These are phyloP conservation scores for Tautogolabrus adspersus DNA, from an alignment of 2,113 vertebrate genomes.

Conservation along the genomic window DNA sequence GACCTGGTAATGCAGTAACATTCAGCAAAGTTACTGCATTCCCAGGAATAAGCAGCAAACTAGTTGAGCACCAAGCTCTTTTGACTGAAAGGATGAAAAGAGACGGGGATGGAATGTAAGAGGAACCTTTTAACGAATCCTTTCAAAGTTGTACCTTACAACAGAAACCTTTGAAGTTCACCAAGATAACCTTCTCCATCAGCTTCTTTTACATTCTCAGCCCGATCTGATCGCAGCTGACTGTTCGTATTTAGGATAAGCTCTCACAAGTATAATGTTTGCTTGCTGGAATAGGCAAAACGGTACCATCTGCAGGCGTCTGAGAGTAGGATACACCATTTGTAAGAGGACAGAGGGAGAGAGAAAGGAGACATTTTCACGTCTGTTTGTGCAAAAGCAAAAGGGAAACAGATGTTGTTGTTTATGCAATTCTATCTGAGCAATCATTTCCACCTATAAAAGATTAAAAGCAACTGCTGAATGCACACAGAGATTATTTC, in stretches of 20 bases:
- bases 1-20: too few species aligned
- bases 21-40: too few species aligned
- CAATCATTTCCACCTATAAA: conserved; percentile 50
- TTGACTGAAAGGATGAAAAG: too few species aligned
- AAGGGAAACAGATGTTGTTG: conserved; percentile 51
- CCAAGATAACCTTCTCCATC: conserved; percentile 1
- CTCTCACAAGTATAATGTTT: conserved; percentile 20
- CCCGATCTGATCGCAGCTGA: conserved; percentile 18
- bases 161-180: not conserved
- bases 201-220: conserved; percentile 24
- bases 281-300: conserved; percentile 21
- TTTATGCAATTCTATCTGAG: conserved; percentile 39
- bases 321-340: conserved; percentile 12
- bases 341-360: conserved; percentile 12
- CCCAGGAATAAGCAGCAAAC: too few species aligned
- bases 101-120: too few species aligned
- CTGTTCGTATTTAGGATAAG: conserved; percentile 30
- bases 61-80: too few species aligned
- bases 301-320: conserved; percentile 15
- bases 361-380: conserved; percentile 7
- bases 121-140: too few species aligned
- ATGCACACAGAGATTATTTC: conserved; percentile 34
- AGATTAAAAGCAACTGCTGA: conserved; percentile 42
- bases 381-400: conserved; percentile 4
- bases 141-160: not conserved